Evolutionary conservation across 2,113 vertebrate genomes (phyloP).

Genomic region (Pollachius pollachius): DNA sequence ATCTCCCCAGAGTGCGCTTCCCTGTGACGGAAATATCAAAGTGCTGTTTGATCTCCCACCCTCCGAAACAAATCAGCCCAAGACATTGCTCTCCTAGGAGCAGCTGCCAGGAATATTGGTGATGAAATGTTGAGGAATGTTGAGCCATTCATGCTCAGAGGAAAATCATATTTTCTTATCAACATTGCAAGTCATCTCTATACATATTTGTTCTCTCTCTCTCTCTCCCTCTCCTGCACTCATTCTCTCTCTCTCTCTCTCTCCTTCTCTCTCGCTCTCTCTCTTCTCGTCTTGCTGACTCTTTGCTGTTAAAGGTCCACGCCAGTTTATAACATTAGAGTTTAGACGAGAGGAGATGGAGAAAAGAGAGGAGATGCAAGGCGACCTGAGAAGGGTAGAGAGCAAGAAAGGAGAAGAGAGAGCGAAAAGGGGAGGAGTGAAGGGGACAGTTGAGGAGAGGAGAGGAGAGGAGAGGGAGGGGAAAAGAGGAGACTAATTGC

Average conservation of each 20-base stretch:
- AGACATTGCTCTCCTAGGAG: constrained; percentile 32
- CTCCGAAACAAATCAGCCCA: constrained; percentile 60
- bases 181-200: too few species aligned
- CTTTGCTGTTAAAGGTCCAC: too few species aligned
- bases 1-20: constrained; percentile 44
- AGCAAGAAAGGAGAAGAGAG: too few species aligned
- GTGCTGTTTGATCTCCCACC: constrained; percentile 63
- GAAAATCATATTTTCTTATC: constrained; percentile 2
- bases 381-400: too few species aligned
- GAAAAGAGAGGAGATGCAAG: too few species aligned
- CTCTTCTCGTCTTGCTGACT: too few species aligned
- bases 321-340: too few species aligned
- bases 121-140: constrained; percentile 63
- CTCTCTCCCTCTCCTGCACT: constrained; percentile 38
- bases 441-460: too few species aligned
- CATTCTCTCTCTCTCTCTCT: constrained; percentile 23
- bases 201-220: constrained; percentile 2
- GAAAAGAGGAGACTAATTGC: constrained; percentile 2
- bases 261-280: constrained; percentile 7
- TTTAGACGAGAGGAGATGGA: too few species aligned
- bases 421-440: too few species aligned
- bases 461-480: not conserved
- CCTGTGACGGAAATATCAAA: constrained; percentile 66
- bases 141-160: constrained; percentile 43
- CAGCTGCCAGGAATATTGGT: constrained; percentile 63